Conservation (phyloP, 1,140 invertebrate species). For the Pseudomyrmex cubaensis region DNA sequence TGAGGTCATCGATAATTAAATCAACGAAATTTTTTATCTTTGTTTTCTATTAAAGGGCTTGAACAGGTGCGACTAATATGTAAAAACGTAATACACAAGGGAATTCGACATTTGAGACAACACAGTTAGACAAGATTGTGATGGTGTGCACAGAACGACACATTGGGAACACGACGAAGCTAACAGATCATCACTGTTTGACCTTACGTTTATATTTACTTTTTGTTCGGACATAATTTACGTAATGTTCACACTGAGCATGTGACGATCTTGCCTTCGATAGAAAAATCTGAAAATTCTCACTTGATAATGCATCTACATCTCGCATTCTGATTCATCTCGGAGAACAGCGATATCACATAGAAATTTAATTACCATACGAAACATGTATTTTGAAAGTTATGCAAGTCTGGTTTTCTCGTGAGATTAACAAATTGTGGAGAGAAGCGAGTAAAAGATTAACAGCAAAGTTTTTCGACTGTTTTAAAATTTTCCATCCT, state of each 20-base stretch:
- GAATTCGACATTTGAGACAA: constrained; percentile 11
- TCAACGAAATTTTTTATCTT: not conserved
- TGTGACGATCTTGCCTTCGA: constrained; percentile 12
- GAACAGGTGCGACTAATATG: constrained; percentile 13
- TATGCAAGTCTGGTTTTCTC: constrained; percentile 8
- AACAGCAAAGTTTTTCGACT: too few species aligned
- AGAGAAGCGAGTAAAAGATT: not conserved
- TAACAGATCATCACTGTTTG: constrained; percentile 34
- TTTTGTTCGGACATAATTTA: constrained; percentile 22
- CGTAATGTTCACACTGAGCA: constrained; percentile 33
- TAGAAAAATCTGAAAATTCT: constrained; percentile 48
- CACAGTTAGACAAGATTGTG: constrained; percentile 35
- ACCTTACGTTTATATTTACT: constrained; percentile 58
- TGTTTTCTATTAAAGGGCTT: constrained; percentile 3
- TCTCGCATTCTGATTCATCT: not conserved
- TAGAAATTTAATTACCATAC: not conserved
- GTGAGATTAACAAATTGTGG: too few species aligned
- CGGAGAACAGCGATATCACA: constrained; percentile 26
- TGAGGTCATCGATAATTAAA: not conserved
- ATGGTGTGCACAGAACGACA: not conserved
- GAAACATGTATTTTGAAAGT: constrained; percentile 7
- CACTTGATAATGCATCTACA: constrained; percentile 4
- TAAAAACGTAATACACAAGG: not conserved
- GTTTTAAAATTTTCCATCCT: not conserved
- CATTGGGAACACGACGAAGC: constrained; percentile 3